Conservation (phyloP, 2,113 vertebrate species). For the Opisthocomus hoazin region DNA sequence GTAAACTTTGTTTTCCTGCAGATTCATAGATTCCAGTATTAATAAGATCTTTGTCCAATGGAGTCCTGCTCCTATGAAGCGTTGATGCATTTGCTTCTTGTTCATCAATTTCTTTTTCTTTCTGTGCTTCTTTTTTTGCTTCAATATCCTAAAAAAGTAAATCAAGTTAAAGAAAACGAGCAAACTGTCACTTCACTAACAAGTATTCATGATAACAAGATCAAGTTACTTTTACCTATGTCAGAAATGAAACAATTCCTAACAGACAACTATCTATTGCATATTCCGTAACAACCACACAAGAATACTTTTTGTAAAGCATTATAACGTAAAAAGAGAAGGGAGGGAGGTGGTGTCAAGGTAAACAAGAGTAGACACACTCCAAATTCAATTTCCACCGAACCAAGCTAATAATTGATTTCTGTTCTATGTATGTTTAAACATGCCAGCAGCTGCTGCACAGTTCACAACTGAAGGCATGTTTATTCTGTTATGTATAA, state of each 20-base stretch:
- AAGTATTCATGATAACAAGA: background rate
- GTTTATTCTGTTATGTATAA: background rate
- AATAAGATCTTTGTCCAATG: conserved; percentile 96
- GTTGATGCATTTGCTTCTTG: conserved; percentile 94
- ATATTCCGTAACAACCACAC: fast-evolving
- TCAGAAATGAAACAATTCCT: background rate
- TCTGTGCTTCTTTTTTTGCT: conserved; percentile 97
- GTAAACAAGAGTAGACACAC: background rate
- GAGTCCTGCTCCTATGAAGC: conserved; percentile 88
- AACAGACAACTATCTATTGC: background rate
- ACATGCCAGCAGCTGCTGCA: background rate
- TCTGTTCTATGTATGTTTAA: background rate
- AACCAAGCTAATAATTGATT: background rate
- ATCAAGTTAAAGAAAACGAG: background rate
- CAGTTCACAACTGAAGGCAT: background rate
- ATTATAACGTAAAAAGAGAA: background rate
- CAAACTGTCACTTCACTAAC: background rate
- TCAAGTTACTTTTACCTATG: background rate
- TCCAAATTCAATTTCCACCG: background rate
- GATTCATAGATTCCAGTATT: conserved; percentile 97
- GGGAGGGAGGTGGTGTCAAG: fast-evolving
- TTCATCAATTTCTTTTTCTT: conserved; percentile 98
- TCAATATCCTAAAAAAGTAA: conserved; percentile 86
- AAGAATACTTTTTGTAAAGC: background rate
- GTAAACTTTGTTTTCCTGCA: conserved; percentile 91